Conservation (phyloP, 2,888 invertebrate species). For the Andrena haemorrhoa region DNA sequence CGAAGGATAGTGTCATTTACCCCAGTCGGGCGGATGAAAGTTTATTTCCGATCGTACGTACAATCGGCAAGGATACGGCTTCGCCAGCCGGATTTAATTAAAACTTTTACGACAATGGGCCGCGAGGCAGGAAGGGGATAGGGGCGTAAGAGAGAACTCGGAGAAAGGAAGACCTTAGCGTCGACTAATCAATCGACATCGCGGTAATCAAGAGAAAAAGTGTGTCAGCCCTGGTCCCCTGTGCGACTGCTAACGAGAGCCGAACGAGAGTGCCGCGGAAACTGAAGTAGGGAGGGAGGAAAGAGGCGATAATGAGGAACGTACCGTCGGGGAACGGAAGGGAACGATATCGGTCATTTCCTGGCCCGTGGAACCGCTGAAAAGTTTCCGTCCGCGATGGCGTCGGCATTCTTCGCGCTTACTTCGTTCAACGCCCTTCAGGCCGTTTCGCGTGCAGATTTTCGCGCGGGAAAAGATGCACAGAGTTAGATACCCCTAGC, state of each 20-base stretch:
- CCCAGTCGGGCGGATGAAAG: slow-evolving; percentile 43
- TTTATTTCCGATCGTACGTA: slow-evolving; percentile 64
- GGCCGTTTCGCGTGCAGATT: background rate
- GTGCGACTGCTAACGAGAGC: slow-evolving; percentile 45
- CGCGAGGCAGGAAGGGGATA: slow-evolving; percentile 11
- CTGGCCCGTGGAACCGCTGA: slow-evolving; percentile 46
- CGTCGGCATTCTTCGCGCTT: background rate
- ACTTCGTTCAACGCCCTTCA: slow-evolving; percentile 7
- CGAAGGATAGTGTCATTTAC: slow-evolving; percentile 45
- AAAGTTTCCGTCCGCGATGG: slow-evolving; percentile 47
- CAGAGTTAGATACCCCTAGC: too few species aligned
- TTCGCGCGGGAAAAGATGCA: background rate
- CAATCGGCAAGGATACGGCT: slow-evolving; percentile 60
- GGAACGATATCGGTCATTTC: slow-evolving; percentile 61
- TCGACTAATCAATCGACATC: slow-evolving; percentile 70
- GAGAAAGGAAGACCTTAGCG: slow-evolving; percentile 62
- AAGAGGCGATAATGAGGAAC: slow-evolving; percentile 57
- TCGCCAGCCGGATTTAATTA: slow-evolving; percentile 71
- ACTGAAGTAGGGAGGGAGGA: slow-evolving; percentile 2
- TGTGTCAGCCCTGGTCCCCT: slow-evolving; percentile 32
- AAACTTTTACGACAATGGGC: slow-evolving; percentile 70
- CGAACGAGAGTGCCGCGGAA: slow-evolving; percentile 15
- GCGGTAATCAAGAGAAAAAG: slow-evolving; percentile 65
- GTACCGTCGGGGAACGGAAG: slow-evolving; percentile 53
- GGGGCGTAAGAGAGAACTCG: background rate